phyloP scores from a whole-genome alignment of 2,113 vertebrate species.

The Channa maculata region DNA sequence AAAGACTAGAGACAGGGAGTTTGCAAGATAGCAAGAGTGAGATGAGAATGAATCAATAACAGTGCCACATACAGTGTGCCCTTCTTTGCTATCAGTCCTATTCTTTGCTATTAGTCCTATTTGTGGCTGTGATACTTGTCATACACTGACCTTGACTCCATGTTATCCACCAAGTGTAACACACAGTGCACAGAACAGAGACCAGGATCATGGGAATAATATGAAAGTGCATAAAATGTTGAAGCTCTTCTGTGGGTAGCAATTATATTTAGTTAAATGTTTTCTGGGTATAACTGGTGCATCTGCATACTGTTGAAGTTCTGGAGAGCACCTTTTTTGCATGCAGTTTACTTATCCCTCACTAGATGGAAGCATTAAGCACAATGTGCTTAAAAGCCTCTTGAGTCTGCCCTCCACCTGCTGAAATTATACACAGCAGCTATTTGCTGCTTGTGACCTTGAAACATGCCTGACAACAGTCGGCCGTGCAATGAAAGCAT shows the following conservation, averaged over 20 bases:
- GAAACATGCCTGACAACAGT: background rate
- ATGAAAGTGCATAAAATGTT: background rate
- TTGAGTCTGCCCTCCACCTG: constrained; percentile 18
- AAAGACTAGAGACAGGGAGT: constrained; percentile 7
- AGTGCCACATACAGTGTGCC: constrained; percentile 23
- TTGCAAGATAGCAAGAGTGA: constrained; percentile 20
- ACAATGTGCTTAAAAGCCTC: background rate
- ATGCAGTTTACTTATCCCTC: constrained; percentile 28
- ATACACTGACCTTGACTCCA: constrained; percentile 61
- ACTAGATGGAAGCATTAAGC: constrained; percentile 44
- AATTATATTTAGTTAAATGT: background rate
- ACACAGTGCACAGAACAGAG: background rate
- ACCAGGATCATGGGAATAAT: background rate
- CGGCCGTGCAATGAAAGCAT: background rate
- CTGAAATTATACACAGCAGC: constrained; percentile 1
- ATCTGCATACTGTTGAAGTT: background rate
- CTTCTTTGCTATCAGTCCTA: background rate
- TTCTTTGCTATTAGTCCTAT: constrained; percentile 1
- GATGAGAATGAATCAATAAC: constrained; percentile 40
- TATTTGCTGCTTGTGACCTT: constrained; percentile 26
- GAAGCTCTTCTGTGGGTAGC: accelerated
- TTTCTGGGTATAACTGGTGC: constrained; percentile 3
- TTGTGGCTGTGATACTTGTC: constrained; percentile 47
- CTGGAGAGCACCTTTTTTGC: constrained; percentile 7
- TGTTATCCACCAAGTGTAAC: constrained; percentile 20